A percentile compares a stretch with the other conserved stretches of the same genome.
phyloP scores from a whole-genome alignment of 2,113 vertebrate species.

The Indicator indicator region DNA sequence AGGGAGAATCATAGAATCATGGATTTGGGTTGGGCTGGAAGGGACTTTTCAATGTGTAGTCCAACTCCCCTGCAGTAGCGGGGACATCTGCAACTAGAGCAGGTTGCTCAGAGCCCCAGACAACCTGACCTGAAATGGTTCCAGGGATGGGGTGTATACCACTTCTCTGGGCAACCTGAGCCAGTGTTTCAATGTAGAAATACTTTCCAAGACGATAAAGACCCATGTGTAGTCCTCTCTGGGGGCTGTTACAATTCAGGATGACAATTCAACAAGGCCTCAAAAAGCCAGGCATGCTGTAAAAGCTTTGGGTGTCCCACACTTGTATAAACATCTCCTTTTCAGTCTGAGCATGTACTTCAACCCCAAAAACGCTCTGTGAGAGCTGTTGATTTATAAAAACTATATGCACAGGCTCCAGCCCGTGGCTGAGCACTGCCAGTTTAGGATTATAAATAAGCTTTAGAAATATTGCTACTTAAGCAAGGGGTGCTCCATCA shows the following conservation, averaged over 20 bases:
- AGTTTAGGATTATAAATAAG: conserved; percentile 21
- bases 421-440: neutral
- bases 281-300: neutral
- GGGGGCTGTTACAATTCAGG: neutral
- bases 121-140: too few relatives aligned
- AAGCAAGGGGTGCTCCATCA: neutral
- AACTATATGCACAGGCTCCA: neutral
- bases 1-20: neutral
- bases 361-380: neutral
- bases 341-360: conserved; percentile 28
- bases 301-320: neutral
- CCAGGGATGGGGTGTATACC: too few relatives aligned
- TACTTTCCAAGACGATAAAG: neutral
- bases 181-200: neutral
- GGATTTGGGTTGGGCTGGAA: too few relatives aligned
- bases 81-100: too few relatives aligned
- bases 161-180: too few relatives aligned
- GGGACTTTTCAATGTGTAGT: too few relatives aligned
- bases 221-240: neutral
- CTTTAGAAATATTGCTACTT: conserved; percentile 29
- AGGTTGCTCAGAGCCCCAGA: too few relatives aligned
- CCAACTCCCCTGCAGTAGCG: too few relatives aligned
- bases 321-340: neutral
- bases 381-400: conserved; percentile 26
- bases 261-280: neutral